Evolutionary conservation across 2,888 invertebrate genomes (phyloP), one percentile per base, ranked within the genome.

Genomic region (Lymantria dispar): DNA sequence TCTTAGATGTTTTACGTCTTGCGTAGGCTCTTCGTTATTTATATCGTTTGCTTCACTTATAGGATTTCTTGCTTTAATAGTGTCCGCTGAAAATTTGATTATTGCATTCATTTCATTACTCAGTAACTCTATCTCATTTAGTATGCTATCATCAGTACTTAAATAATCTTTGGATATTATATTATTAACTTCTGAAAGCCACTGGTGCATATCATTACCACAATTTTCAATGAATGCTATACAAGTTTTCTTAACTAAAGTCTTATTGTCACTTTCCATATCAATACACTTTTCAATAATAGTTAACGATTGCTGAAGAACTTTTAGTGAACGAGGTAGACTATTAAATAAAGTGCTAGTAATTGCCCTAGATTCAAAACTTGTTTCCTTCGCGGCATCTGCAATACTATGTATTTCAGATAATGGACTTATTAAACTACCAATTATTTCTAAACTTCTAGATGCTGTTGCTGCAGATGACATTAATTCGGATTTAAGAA

Each of bases 241-340:
- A 73, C 95, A 95, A 0, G 95, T 94, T 70, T 93, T 92, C 70
- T 94, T 94, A 0, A 95, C 94, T 8, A 95, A 80, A 0, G 95
- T 95, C 48, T 93, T 93, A 10, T 93, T 94, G 37, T 93, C 93
- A 61, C 93, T 94, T 76, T 94, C 94, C 60, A 94, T 92, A 65
- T 94, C 94, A 37, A 94, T 92, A 69, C 95, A 95, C 73, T 94
- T 94, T 75, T 95, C 94, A 37, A 95, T 92, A 1, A 94, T 92
- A 13, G 93, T 92, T 7, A 96, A 74, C 22, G 94, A 93, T 64
- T 94, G 93, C 68, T 95, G 94, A 15, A 96, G 78, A 31, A 91
- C 87, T 62, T 93, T 93, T 37, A 96, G 84, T 2, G 95, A 93
- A 22, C 90, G 81, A 11, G 92, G 87, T 29, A 94, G 79, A 52